phyloP scores from a whole-genome alignment of 2,888 invertebrate genomes.

The Leucania comma region DNA sequence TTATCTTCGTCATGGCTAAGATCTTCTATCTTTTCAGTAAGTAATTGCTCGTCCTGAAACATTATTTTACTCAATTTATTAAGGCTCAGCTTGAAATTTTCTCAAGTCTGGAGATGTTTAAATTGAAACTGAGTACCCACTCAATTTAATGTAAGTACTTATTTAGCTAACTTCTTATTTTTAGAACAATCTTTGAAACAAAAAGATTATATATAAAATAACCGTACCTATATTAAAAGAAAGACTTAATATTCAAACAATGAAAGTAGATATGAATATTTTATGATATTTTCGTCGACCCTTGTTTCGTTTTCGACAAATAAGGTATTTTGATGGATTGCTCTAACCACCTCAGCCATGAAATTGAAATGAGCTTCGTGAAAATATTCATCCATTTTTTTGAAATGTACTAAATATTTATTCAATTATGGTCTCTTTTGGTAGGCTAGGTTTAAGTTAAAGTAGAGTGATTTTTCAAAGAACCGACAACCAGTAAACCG shows the following conservation, averaged over 20 bases:
- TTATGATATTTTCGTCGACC: constrained; percentile 51
- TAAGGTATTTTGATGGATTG: constrained; percentile 54
- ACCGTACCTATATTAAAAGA: constrained; percentile 25
- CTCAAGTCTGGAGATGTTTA: constrained; percentile 16
- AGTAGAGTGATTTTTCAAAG: not conserved
- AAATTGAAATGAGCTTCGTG: constrained; percentile 47
- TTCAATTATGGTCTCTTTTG: not conserved
- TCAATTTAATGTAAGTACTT: constrained; percentile 12
- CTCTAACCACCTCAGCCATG: constrained; percentile 39
- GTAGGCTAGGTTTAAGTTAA: not conserved
- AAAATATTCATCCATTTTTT: constrained; percentile 15
- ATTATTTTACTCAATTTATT: constrained; percentile 40
- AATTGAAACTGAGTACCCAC: constrained; percentile 23
- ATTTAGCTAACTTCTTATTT: constrained; percentile 5
- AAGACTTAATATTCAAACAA: constrained; percentile 43
- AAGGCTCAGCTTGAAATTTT: constrained; percentile 8
- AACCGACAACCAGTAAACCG: no score
- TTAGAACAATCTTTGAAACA: constrained; percentile 14
- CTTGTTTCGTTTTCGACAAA: constrained; percentile 55
- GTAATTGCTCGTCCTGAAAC: constrained; percentile 42
- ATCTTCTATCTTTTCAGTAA: constrained; percentile 48
- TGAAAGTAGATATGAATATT: constrained; percentile 49
- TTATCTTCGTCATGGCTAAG: constrained; percentile 46
- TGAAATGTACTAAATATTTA: constrained; percentile 7
- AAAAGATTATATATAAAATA: constrained; percentile 8